These are phyloP conservation scores for Callinectes sapidus DNA, from an alignment of 2,888 invertebrate species.

Conservation along the genomic window DNA sequence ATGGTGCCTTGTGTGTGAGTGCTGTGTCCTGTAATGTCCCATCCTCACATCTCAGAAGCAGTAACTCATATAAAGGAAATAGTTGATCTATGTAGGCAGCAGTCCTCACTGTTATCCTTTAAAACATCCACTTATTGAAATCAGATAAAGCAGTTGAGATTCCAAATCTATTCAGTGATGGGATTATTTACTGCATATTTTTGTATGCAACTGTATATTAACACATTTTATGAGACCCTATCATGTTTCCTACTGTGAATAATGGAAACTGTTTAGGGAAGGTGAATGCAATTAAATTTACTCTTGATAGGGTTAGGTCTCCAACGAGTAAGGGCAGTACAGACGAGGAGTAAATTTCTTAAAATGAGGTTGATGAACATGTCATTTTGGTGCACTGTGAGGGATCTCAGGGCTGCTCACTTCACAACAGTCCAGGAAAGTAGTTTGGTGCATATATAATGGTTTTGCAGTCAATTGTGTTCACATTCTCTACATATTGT, in stretches of 20 bases:
- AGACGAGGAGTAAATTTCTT: background rate
- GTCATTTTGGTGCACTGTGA: background rate
- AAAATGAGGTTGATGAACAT: background rate
- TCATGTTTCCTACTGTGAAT: background rate
- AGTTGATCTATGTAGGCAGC: background rate
- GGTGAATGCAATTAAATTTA: background rate
- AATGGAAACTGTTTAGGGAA: background rate
- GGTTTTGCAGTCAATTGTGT: background rate
- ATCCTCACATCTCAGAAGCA: background rate
- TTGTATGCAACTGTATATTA: background rate
- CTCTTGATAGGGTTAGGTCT: background rate
- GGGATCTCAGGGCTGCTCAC: background rate
- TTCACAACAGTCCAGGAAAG: background rate
- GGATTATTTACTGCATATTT: background rate
- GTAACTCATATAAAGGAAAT: background rate
- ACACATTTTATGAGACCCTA: background rate
- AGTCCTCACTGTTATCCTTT: background rate
- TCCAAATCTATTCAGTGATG: background rate
- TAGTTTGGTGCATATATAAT: constrained; percentile 18
- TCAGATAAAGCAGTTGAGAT: background rate
- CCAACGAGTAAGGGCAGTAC: background rate
- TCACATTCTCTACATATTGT: background rate
- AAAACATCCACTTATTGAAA: background rate
- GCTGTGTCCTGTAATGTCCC: background rate
- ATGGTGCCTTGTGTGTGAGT: background rate